A percentile compares a stretch with the other conserved stretches of the same genome.
Conservation (phyloP, 2,797 vertebrate genomes). For the Danio tinwini region DNA sequence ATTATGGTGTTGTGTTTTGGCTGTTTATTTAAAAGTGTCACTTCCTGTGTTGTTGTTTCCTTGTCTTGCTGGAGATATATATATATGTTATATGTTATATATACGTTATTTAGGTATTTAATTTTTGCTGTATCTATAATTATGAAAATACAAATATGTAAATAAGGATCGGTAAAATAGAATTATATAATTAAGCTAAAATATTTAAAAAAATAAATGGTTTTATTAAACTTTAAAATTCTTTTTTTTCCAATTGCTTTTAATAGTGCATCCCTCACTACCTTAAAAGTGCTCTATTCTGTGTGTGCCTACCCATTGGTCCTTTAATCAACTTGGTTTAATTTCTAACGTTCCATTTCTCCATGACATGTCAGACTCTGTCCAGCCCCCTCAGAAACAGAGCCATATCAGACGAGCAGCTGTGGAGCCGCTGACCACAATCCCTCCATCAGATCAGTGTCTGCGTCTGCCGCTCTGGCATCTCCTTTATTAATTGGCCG, state of each 20-base stretch:
- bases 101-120: no score
- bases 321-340: background rate
- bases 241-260: background rate
- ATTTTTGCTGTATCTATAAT: background rate
- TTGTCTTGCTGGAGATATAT: no score
- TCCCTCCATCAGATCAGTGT: conserved; percentile 44
- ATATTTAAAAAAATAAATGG: no score
- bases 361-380: background rate
- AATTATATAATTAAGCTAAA: background rate
- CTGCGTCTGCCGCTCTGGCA: conserved; percentile 4
- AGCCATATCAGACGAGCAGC: background rate
- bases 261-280: background rate
- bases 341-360: background rate
- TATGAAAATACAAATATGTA: background rate
- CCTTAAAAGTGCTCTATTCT: background rate
- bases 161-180: background rate
- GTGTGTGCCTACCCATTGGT: background rate
- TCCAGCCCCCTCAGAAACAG: background rate
- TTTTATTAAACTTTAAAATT: background rate
- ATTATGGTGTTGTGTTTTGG: no score
- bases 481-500: conserved; percentile 55
- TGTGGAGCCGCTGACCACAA: background rate
- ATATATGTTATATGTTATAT: no score
- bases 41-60: no score
- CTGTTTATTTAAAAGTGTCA: no score